Evolutionary conservation across 2,888 invertebrate species (phyloP), one percentile per base, ranked within the genome.

Genomic region (Acleris laterana): DNA sequence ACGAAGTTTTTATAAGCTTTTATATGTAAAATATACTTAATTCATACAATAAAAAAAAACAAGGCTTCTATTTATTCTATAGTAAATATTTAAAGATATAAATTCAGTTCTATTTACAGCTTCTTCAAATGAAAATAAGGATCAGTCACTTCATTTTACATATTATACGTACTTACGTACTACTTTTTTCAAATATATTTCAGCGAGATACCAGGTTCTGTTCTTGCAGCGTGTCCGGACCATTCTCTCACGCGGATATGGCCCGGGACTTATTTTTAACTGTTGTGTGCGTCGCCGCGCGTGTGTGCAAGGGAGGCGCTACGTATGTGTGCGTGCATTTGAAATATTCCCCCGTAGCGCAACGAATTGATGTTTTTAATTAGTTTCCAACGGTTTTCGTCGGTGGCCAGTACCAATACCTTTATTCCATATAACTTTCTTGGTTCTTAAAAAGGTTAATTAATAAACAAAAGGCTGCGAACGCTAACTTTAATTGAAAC

Each of bases 351-450:
- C 88, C 87, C 84, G 87, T 84, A 85, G 82, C 83, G 83, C 84
- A 77, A 83, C 83, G 88, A 92, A 90, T 92, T 91, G 92, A 92
- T 92, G 91, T 91, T 92, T 91, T 92, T 92, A 92, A 92, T 92
- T 92, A 92, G 92, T 91, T 90, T 86, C 83, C 86, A 89, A 88
- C 85, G 89, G 83, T 89, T 90, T 91, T 90, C 87, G 89, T 86
- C 79, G 84, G 84, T 85, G 86, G 84, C 82, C 84, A 82, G 86
- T 81, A 82, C 80, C 76, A 49, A 62, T 68, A 53, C 80, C 67
- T 76, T 81, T 85, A 85, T 85, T 84, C 82, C 83, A 83, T 50
- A 56, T 46, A 25, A 22, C 32, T 22, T 56, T 50, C 48, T 51
- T 53, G 38, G 38, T 38, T 38, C 38, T 38, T 38, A 38, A 46